Evolutionary conservation across 2,797 vertebrate species (phyloP).

Genomic region (Dicrostonyx torquatus): DNA sequence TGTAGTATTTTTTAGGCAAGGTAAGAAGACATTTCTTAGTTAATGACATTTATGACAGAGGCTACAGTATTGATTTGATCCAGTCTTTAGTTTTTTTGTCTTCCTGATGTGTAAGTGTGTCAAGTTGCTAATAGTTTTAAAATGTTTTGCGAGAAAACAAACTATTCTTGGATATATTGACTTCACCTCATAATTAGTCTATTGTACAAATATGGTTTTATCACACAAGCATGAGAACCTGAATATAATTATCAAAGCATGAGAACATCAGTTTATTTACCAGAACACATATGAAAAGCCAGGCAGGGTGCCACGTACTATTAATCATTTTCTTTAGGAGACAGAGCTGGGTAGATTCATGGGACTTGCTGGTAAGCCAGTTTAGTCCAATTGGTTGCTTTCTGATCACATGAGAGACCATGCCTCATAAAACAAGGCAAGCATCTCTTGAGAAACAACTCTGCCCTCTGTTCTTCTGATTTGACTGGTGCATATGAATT

Average conservation of each 20-base stretch:
- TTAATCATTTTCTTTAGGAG: not conserved
- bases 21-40: not conserved
- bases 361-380: not conserved
- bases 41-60: not conserved
- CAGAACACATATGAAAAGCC: not conserved
- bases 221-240: no score
- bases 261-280: not conserved
- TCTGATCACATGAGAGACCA: not conserved
- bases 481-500: not conserved
- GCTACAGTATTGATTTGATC: not conserved
- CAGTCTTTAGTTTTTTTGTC: not conserved
- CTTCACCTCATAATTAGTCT: not conserved
- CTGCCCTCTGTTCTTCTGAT: not conserved
- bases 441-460: not conserved
- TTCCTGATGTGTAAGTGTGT: not conserved
- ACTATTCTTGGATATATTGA: not conserved
- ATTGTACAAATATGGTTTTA: not conserved
- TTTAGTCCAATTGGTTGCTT: not conserved
- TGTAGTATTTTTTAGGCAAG: not conserved
- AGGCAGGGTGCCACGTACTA: not conserved
- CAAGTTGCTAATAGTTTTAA: not conserved
- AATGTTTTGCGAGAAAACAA: constrained; percentile 2
- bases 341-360: not conserved
- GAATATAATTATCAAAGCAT: not conserved
- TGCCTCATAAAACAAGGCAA: not conserved